A percentile compares a stretch with the other conserved stretches of the same genome.
These are phyloP conservation scores for Ladona fulva DNA, from an alignment of 1,140 invertebrate genomes.

Conservation along the genomic window DNA sequence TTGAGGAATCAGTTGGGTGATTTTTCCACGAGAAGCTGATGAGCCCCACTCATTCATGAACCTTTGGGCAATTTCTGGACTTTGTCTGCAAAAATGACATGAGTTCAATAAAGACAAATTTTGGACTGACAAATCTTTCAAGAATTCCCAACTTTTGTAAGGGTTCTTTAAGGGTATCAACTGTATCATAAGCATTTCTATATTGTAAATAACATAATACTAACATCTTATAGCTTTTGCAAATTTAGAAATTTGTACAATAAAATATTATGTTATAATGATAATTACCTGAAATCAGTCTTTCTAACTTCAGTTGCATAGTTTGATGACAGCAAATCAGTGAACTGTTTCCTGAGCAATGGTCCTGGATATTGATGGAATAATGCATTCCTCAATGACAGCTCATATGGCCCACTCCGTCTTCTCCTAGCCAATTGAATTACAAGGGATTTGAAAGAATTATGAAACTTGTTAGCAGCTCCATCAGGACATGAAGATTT, in stretches of 20 bases:
- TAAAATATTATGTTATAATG: too few relatives aligned
- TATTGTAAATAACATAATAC: too few relatives aligned
- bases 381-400: neutral
- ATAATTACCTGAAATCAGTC: neutral
- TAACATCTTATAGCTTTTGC: too few relatives aligned
- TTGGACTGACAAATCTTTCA: too few relatives aligned
- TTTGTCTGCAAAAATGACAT: neutral
- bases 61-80: neutral
- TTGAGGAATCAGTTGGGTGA: neutral
- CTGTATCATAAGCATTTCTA: too few relatives aligned
- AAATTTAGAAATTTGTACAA: too few relatives aligned
- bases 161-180: too few relatives aligned
- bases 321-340: neutral
- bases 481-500: neutral
- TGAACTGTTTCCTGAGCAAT: neutral
- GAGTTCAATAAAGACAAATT: too few relatives aligned
- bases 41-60: neutral
- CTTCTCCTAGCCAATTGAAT: neutral
- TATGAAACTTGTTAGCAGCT: neutral
- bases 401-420: neutral
- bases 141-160: too few relatives aligned
- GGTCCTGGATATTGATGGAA: neutral
- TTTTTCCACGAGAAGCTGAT: neutral
- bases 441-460: neutral
- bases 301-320: neutral